phyloP scores from a whole-genome alignment of 2,888 invertebrate genomes.

The Eurytoma adleriae region DNA sequence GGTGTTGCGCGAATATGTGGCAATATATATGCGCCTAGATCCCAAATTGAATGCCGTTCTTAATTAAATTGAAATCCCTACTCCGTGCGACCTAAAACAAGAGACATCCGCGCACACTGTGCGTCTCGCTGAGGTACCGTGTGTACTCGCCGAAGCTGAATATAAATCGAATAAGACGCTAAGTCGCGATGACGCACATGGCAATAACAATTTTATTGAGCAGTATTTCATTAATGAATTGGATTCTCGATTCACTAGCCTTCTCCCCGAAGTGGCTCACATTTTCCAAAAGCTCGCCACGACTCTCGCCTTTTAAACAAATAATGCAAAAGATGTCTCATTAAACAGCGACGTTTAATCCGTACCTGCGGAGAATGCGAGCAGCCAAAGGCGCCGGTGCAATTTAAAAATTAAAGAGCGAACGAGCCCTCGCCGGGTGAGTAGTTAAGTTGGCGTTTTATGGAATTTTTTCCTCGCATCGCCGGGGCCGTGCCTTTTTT shows the following conservation, averaged over 20 bases:
- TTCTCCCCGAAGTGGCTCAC: background rate
- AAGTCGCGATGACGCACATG: slow-evolving; percentile 8
- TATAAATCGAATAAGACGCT: slow-evolving; percentile 42
- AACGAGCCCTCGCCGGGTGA: background rate
- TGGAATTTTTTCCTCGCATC: slow-evolving; percentile 51
- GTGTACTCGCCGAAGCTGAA: slow-evolving; percentile 12
- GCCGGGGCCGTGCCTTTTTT: slow-evolving; percentile 19
- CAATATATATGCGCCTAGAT: slow-evolving; percentile 37
- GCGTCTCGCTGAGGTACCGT: background rate
- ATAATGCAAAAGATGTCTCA: too few relatives aligned
- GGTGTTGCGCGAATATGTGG: slow-evolving; percentile 43
- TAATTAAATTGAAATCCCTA: slow-evolving; percentile 60
- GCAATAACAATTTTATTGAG: background rate
- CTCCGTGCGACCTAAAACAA: slow-evolving; percentile 36
- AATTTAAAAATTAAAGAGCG: background rate
- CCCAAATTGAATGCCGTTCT: slow-evolving; percentile 57
- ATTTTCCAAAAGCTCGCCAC: background rate
- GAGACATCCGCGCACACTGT: slow-evolving; percentile 1
- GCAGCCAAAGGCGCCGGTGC: background rate
- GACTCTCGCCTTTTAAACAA: too few relatives aligned
- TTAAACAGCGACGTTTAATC: too few relatives aligned
- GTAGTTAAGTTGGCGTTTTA: slow-evolving; percentile 35
- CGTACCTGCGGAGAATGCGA: too few relatives aligned
- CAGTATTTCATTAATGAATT: slow-evolving; percentile 18
- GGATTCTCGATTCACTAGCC: background rate